phyloP scores from a whole-genome alignment of 2,888 invertebrate genomes.

The Heliconius aoede region DNA sequence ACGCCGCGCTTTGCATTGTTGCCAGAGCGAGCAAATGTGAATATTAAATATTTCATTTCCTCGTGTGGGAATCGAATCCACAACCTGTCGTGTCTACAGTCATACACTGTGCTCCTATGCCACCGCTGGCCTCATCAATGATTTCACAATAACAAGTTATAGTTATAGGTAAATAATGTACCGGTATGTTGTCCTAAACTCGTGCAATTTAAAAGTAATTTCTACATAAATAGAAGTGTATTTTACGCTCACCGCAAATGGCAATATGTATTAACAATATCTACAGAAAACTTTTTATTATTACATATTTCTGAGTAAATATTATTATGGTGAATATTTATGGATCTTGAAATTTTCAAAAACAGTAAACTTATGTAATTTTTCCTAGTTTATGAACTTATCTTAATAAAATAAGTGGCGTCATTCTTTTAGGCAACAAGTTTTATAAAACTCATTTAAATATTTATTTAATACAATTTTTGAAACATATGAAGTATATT shows the following conservation, averaged over 20 bases:
- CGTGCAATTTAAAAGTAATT: background rate
- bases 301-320: background rate
- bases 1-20: too few species aligned
- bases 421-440: background rate
- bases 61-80: too few species aligned
- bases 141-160: too few species aligned
- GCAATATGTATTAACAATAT: background rate
- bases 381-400: background rate
- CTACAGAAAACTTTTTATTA: background rate
- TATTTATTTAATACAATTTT: background rate
- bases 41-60: too few species aligned
- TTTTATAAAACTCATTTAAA: background rate
- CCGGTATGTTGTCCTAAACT: background rate
- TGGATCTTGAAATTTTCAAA: background rate
- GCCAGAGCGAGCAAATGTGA: too few species aligned
- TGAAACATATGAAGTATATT: background rate
- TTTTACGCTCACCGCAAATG: background rate
- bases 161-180: background rate
- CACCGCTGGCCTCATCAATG: too few species aligned
- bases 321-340: background rate
- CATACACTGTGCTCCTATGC: too few species aligned
- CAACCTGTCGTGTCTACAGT: too few species aligned
- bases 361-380: background rate
- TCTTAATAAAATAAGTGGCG: slow-evolving; percentile 1
- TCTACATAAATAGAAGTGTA: background rate